Evolutionary conservation across 1,140 invertebrate genomes (phyloP).

Genomic region (Steinernema feltiae): DNA sequence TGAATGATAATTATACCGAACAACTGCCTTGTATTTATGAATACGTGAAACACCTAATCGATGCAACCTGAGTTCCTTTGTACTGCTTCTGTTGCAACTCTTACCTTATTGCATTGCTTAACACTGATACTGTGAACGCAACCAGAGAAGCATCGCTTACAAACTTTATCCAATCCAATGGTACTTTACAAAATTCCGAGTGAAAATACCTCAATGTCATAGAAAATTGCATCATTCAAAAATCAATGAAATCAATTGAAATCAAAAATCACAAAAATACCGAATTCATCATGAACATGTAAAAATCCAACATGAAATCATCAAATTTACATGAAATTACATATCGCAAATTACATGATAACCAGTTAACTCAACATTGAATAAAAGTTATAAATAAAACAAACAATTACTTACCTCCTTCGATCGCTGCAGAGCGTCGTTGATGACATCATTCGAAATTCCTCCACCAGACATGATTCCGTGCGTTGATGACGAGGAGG

Average conservation of each 20-base stretch:
- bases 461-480: background rate
- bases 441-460: slow-evolving; percentile 32
- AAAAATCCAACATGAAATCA: slow-evolving; percentile 21
- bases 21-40: too few relatives aligned
- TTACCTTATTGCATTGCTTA: slow-evolving; percentile 13
- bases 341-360: slow-evolving; percentile 10
- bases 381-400: too few relatives aligned
- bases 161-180: too few relatives aligned
- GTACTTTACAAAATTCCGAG: too few relatives aligned
- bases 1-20: too few relatives aligned
- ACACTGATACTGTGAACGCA: background rate
- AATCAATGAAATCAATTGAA: background rate
- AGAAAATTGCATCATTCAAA: too few relatives aligned
- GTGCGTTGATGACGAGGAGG: slow-evolving; percentile 4
- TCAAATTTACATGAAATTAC: slow-evolving; percentile 17
- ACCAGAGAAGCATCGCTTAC: too few relatives aligned
- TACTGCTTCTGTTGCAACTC: too few relatives aligned
- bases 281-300: slow-evolving; percentile 19
- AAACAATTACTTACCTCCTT: slow-evolving; percentile 36
- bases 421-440: slow-evolving; percentile 43
- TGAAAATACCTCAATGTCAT: too few relatives aligned
- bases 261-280: slow-evolving; percentile 17
- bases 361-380: too few relatives aligned
- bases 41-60: background rate
- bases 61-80: background rate